Percentiles rank a stretch among this genome's conserved stretches.
These are phyloP conservation scores for Calliphora vicina DNA, from an alignment of 1,140 invertebrate genomes.

Conservation along the genomic window DNA sequence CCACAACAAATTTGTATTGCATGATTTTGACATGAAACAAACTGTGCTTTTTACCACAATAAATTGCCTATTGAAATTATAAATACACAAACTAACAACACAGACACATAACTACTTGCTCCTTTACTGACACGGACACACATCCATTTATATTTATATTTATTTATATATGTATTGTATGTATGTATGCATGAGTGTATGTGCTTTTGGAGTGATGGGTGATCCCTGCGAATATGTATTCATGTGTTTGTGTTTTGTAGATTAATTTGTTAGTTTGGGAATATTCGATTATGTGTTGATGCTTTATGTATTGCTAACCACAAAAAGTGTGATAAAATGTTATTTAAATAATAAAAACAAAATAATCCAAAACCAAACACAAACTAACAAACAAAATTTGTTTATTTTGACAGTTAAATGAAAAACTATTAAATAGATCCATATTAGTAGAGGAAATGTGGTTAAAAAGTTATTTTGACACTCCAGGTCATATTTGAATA, in stretches of 20 bases:
- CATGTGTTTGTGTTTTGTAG: background rate
- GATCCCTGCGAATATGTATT: no score
- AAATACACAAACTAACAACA: background rate
- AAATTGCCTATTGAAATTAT: slow-evolving; percentile 14
- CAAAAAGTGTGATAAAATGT: background rate
- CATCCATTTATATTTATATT: no score
- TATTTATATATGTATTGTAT: no score
- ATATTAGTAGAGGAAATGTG: background rate
- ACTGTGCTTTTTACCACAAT: slow-evolving; percentile 16
- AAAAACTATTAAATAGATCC: background rate
- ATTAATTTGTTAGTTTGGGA: slow-evolving; percentile 5
- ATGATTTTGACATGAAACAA: slow-evolving; percentile 13
- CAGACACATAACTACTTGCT: background rate
- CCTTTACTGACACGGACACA: background rate
- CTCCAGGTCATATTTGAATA: background rate
- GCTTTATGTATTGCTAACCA: background rate
- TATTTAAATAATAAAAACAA: background rate
- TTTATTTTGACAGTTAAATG: slow-evolving; percentile 2
- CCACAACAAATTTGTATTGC: slow-evolving; percentile 12
- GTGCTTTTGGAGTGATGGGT: no score
- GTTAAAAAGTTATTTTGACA: background rate
- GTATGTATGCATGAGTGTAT: no score
- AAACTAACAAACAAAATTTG: background rate
- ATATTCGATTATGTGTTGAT: slow-evolving; percentile 13
- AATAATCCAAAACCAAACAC: background rate